phyloP scores from a whole-genome alignment of 2,888 invertebrate species.

The Hyposoter dolosus region DNA sequence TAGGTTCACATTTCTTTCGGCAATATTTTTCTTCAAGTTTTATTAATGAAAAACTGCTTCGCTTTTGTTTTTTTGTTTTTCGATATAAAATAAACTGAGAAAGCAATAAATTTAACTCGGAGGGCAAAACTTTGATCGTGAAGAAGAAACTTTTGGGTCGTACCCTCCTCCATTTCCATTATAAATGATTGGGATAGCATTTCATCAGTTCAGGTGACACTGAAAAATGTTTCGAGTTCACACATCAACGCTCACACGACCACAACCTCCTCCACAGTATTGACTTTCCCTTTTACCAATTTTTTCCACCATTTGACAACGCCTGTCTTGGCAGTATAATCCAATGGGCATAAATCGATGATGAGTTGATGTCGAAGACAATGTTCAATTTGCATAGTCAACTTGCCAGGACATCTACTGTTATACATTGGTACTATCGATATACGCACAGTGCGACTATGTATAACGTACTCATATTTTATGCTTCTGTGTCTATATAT shows the following conservation, averaged over 20 bases:
- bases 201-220: constrained; percentile 5
- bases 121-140: constrained; percentile 10
- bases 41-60: background rate
- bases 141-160: background rate
- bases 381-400: background rate
- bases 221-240: background rate
- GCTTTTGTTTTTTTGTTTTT: background rate
- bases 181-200: background rate
- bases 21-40: background rate
- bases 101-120: constrained; percentile 6
- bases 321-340: background rate
- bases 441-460: background rate
- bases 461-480: constrained; percentile 19
- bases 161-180: background rate
- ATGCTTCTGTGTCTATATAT: constrained; percentile 1
- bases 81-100: background rate
- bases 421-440: background rate
- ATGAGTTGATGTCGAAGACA: background rate
- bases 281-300: constrained; percentile 5
- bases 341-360: constrained; percentile 13
- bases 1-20: background rate
- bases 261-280: background rate
- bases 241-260: constrained; percentile 6
- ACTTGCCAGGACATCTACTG: constrained; percentile 13
- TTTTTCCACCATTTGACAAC: constrained; percentile 24